These are phyloP conservation scores for Neopelma chrysocephalum DNA, from an alignment of 2,797 vertebrate genomes.

Conservation along the genomic window DNA sequence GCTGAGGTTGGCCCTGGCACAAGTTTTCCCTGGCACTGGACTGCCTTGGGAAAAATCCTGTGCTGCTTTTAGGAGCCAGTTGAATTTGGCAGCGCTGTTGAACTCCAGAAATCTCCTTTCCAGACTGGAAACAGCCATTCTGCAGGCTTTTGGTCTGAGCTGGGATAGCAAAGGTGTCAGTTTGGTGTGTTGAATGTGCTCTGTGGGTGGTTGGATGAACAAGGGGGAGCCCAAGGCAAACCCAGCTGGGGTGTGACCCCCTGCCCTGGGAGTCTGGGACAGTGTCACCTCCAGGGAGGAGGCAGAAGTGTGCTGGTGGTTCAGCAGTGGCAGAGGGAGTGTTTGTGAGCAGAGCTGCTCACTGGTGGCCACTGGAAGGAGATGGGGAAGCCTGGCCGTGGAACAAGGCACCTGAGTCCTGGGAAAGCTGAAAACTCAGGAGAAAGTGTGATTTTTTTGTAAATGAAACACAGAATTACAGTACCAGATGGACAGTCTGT, in stretches of 20 bases:
- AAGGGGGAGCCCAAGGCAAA: background rate
- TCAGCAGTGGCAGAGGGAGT: background rate
- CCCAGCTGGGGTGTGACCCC: background rate
- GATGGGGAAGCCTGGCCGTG: background rate
- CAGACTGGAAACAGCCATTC: background rate
- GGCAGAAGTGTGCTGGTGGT: background rate
- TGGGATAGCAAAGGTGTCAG: too few species aligned
- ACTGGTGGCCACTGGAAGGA: background rate
- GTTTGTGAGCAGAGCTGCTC: background rate
- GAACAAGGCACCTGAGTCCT: background rate
- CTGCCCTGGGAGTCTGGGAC: background rate
- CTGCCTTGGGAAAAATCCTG: background rate
- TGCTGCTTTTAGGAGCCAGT: background rate
- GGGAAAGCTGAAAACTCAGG: background rate
- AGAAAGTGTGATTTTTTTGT: background rate
- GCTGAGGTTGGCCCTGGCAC: background rate
- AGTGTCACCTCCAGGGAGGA: background rate
- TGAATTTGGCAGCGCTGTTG: background rate
- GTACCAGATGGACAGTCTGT: rapidly evolving
- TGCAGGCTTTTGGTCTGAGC: background rate
- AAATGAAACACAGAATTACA: background rate
- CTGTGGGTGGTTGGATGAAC: background rate
- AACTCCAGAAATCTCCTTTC: background rate
- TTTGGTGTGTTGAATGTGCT: background rate
- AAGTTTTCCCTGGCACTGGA: background rate